Conservation (phyloP, 1,140 invertebrate genomes). For the Chelonus insularis region DNA sequence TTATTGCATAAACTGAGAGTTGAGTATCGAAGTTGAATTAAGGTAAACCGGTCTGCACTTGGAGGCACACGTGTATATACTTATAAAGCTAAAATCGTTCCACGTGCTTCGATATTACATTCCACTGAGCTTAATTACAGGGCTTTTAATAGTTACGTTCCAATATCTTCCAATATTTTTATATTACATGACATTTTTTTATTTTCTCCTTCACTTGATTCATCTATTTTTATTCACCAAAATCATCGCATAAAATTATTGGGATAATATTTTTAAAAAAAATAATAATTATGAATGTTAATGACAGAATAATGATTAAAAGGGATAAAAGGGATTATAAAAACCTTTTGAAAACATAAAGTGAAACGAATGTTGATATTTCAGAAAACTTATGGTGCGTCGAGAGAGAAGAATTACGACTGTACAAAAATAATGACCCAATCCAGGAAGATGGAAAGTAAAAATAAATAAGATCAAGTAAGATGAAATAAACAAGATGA, state of each 20-base stretch:
- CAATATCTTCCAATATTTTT: background rate
- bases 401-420: conserved; percentile 17
- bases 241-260: no score
- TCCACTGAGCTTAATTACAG: conserved; percentile 20
- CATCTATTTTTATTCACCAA: no score
- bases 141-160: background rate
- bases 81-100: background rate
- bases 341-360: no score
- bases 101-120: conserved; percentile 13
- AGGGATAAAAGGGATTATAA: no score
- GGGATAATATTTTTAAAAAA: no score
- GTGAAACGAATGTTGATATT: no score
- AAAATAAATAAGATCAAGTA: conserved; percentile 1
- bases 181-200: background rate
- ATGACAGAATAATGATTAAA: no score
- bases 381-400: background rate
- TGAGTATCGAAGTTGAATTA: background rate
- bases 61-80: background rate
- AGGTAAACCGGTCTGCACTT: background rate
- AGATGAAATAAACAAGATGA: background rate
- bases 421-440: conserved; percentile 22
- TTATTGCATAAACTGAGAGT: background rate
- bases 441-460: background rate
- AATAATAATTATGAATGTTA: no score
- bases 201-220: background rate